Conservation (phyloP, 2,888 invertebrate genomes). For the Meandrusa payeni region DNA sequence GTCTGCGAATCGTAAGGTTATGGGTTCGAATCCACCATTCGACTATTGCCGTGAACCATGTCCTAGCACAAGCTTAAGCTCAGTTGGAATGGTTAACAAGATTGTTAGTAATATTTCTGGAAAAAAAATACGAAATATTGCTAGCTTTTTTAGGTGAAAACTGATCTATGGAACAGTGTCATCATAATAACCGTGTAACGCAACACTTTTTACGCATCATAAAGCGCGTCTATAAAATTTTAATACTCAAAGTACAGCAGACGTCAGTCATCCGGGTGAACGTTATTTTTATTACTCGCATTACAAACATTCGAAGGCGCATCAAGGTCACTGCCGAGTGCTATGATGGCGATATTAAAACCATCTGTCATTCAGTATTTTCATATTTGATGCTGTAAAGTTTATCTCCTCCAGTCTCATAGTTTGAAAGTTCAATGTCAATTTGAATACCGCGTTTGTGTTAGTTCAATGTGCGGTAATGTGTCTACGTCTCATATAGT, state of each 20-base stretch:
- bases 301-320: constrained; percentile 8
- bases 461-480: background rate
- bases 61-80: no score
- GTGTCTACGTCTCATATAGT: no score
- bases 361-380: background rate
- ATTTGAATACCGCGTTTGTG: background rate
- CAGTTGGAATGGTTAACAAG: no score
- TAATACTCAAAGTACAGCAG: constrained; percentile 13
- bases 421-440: background rate
- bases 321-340: constrained; percentile 6
- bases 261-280: constrained; percentile 14
- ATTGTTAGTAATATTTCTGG: no score
- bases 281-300: constrained; percentile 18
- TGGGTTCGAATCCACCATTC: no score
- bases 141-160: no score
- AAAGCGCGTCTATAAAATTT: constrained; percentile 6
- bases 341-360: constrained; percentile 9
- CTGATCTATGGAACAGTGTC: no score
- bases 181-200: background rate
- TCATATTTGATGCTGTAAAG: background rate
- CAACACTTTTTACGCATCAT: constrained; percentile 12
- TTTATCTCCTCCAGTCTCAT: no score
- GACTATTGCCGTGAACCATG: no score
- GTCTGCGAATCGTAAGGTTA: no score
- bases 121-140: no score